These are phyloP conservation scores for Gallirallus australis DNA, from an alignment of 2,797 vertebrate species.

Conservation along the genomic window DNA sequence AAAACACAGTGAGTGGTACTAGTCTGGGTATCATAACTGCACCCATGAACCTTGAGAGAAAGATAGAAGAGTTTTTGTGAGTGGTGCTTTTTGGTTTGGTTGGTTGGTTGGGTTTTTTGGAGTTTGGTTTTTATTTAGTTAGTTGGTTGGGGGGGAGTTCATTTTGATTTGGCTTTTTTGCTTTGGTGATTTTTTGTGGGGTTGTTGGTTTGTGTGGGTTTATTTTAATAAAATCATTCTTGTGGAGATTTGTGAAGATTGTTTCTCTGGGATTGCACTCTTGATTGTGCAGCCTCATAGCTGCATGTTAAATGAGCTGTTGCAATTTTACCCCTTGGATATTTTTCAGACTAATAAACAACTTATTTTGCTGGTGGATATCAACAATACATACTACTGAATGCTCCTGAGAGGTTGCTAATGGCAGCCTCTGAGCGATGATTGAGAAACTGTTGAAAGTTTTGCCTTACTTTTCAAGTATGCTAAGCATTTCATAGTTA, in stretches of 20 bases:
- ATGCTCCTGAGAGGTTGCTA: not conserved
- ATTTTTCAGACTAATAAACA: not conserved
- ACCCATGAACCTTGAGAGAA: not conserved
- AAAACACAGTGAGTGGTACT: not conserved
- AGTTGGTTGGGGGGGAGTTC: no score
- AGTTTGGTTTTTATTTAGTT: no score
- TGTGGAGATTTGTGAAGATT: not conserved
- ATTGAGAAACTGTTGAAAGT: not conserved
- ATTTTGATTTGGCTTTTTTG: no score
- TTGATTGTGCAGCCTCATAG: not conserved
- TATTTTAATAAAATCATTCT: not conserved
- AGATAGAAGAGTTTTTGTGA: not conserved
- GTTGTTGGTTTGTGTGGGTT: no score
- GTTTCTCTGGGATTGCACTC: not conserved
- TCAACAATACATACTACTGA: not conserved
- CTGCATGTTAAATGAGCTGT: not conserved
- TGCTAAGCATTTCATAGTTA: not conserved
- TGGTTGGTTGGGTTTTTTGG: no score
- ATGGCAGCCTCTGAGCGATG: not conserved
- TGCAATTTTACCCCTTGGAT: not conserved
- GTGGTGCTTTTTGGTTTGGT: no score
- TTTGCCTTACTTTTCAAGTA: not conserved
- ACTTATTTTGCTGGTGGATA: not conserved
- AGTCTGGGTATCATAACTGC: not conserved
- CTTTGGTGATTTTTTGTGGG: no score